Evolutionary conservation across 2,113 vertebrate species (phyloP), one percentile per base, ranked within the genome.

Genomic region (Cygnus atratus): DNA sequence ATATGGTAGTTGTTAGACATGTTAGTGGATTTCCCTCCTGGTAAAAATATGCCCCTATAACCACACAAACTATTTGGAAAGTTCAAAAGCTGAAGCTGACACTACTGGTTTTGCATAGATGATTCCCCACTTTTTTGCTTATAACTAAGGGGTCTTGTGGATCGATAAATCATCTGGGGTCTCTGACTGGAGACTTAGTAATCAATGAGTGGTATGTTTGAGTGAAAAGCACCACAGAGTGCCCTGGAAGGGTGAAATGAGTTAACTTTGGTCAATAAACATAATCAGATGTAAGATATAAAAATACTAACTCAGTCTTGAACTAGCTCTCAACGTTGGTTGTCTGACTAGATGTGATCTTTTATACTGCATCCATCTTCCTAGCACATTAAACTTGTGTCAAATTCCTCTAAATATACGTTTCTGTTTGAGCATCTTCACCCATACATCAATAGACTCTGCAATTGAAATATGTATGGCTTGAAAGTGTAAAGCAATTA

Each of bases 151-250:
- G 22, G 48, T 9, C 13, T 79, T 20, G 13, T 75, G 18, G 33
- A 78, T 12, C 7, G 0, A 0, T 29, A 79, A 76, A 39, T 4
- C 46, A 90, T 1, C 24, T 84, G 13, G 4, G 25, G 8, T 15
- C 13, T 79, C 37, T 72, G 72, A 5, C 25, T 75, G 2, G 31
- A 13, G 31, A 7, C 11, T 89, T 63, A 44, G 5, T 26, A 58
- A 33, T 25, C 41, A 81, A 21, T 4, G 79, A 72, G 20, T 21
- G 6, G 6, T 39, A 6, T 9, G 13, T 70, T 59, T 24, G 7
- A 41, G 14, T 31, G 33, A 79, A 52, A 88, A 83, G 4, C 28
- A 46, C 13, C 15, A 29, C 9, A 24, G 33, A 54, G 21, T 22
- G 14, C 9, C 9, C 13, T 68, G 29, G 33, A 85, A 94, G 17